These are phyloP conservation scores for Drosophila bocki DNA, from an alignment of 1,140 invertebrate genomes.

Conservation along the genomic window DNA sequence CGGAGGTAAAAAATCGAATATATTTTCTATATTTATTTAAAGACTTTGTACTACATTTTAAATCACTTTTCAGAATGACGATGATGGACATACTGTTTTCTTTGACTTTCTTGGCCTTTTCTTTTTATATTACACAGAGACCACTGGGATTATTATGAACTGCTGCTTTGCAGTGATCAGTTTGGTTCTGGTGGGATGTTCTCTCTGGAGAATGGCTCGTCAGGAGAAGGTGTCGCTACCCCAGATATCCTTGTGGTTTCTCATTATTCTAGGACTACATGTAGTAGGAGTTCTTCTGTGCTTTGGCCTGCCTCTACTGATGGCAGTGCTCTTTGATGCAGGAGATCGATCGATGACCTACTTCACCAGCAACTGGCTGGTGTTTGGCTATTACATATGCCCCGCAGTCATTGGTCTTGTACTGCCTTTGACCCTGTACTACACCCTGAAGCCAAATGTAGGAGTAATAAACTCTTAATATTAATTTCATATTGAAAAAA, in stretches of 20 bases:
- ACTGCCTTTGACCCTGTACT: conserved; percentile 47
- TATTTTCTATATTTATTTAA: neutral
- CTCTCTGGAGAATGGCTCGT: conserved; percentile 58
- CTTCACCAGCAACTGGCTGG: conserved; percentile 88
- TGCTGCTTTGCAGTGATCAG: conserved; percentile 87
- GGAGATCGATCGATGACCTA: conserved; percentile 88
- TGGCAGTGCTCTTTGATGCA: conserved; percentile 82
- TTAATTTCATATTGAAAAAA: fast-evolving
- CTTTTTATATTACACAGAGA: conserved; percentile 88
- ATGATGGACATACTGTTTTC: conserved; percentile 88
- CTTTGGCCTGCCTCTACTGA: conserved; percentile 85
- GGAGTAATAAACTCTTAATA: conserved; percentile 24
- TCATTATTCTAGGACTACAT: conserved; percentile 49
- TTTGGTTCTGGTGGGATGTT: conserved; percentile 87
- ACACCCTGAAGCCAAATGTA: conserved; percentile 86
- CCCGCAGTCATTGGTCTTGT: conserved; percentile 85
- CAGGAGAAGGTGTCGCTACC: conserved; percentile 20
- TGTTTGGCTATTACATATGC: conserved; percentile 86
- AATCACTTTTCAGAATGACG: conserved; percentile 55
- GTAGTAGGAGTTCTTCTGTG: conserved; percentile 69
- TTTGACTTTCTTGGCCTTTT: conserved; percentile 92
- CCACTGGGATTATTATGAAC: conserved; percentile 87
- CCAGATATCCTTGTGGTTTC: conserved; percentile 48
- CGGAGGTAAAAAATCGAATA: conserved; percentile 34
- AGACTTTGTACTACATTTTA: neutral